Evolutionary conservation across 2,888 invertebrate species (phyloP).

Genomic region (Baronia brevicornis): DNA sequence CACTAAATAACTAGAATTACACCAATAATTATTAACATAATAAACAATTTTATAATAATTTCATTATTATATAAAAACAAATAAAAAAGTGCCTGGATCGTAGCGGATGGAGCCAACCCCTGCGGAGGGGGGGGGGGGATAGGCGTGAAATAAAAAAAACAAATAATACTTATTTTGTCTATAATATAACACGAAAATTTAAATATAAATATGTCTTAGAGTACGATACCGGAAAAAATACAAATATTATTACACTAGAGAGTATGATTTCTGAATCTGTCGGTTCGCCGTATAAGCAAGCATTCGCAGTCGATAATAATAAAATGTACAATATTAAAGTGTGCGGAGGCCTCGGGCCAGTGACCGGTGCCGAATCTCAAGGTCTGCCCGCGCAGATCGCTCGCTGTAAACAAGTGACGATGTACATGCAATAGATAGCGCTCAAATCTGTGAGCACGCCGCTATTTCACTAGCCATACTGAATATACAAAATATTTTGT

Average conservation of each 20-base stretch:
- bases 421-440: constrained; percentile 32
- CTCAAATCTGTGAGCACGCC: constrained; percentile 17
- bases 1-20: too few relatives aligned
- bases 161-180: background rate
- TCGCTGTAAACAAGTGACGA: constrained; percentile 61
- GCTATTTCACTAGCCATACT: too few relatives aligned
- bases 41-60: too few relatives aligned
- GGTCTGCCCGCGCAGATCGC: constrained; percentile 61
- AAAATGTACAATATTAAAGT: constrained; percentile 42
- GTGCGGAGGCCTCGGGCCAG: constrained; percentile 52
- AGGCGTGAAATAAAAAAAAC: constrained; percentile 7
- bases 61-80: too few relatives aligned
- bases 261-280: too few relatives aligned
- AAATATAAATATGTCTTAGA: constrained; percentile 4
- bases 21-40: too few relatives aligned
- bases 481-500: too few relatives aligned
- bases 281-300: constrained; percentile 35
- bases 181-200: constrained; percentile 4
- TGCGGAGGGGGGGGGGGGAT: too few relatives aligned
- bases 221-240: too few relatives aligned
- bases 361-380: constrained; percentile 73
- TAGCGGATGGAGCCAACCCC: too few relatives aligned
- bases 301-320: constrained; percentile 38
- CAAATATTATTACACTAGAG: too few relatives aligned
- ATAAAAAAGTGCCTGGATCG: too few relatives aligned